Conservation (phyloP, 2,113 vertebrate genomes). For the Megaleporinus macrocephalus region DNA sequence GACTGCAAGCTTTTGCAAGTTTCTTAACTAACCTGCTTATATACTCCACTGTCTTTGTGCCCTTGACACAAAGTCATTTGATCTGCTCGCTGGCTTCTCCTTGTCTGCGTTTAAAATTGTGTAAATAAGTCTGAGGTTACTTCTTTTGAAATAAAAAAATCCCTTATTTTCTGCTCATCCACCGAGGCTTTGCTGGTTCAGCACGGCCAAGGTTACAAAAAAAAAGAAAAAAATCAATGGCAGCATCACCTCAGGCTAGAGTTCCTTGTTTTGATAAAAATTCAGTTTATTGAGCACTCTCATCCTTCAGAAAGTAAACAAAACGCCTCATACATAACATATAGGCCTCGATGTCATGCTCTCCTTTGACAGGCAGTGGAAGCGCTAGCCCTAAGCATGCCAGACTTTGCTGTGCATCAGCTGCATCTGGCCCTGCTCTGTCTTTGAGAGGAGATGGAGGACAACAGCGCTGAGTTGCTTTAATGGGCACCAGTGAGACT, state of each 20-base stretch:
- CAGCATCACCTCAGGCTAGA: conserved; percentile 38
- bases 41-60: not conserved
- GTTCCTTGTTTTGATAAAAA: conserved; percentile 36
- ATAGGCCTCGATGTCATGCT: conserved; percentile 16
- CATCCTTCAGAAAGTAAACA: conserved; percentile 46
- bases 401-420: conserved; percentile 13
- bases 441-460: conserved; percentile 28
- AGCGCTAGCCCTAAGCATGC: not conserved
- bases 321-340: conserved; percentile 21
- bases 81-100: not conserved
- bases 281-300: conserved; percentile 37
- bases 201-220: conserved; percentile 1
- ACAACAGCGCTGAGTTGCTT: conserved; percentile 13
- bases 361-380: conserved; percentile 7
- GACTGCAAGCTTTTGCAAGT: not conserved
- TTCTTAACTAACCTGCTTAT: not conserved
- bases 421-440: not conserved
- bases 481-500: conserved; percentile 33
- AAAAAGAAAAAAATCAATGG: conserved; percentile 35
- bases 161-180: not conserved
- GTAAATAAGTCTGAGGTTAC: not conserved
- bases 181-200: conserved; percentile 1
- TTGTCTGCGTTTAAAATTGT: not conserved
- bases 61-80: not conserved
- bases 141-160: not conserved